These are phyloP conservation scores for Oophaga pumilio DNA, from an alignment of 2,113 vertebrate species.

Conservation along the genomic window DNA sequence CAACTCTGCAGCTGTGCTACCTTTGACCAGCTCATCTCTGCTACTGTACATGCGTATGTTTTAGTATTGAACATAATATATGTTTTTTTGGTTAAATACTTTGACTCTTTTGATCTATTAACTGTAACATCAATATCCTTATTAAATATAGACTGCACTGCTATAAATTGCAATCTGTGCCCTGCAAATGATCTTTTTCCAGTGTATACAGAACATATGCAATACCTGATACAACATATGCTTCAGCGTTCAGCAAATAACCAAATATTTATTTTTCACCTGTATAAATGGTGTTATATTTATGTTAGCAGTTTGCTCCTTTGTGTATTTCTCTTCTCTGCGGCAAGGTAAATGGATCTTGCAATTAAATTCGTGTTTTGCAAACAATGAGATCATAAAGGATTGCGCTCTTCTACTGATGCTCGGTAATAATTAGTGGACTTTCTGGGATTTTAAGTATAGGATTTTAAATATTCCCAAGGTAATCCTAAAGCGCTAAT, in stretches of 20 bases:
- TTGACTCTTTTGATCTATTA: background rate
- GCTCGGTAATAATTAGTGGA: background rate
- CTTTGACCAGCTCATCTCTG: background rate
- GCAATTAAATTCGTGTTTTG: background rate
- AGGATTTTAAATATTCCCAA: background rate
- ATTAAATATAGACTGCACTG: background rate
- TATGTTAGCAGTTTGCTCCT: background rate
- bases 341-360: constrained; percentile 7
- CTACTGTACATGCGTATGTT: too few relatives aligned
- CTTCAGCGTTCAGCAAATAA: too few relatives aligned
- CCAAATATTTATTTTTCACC: background rate
- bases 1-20: background rate
- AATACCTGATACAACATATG: background rate
- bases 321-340: background rate
- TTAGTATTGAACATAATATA: background rate
- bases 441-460: background rate
- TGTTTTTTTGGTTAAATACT: background rate
- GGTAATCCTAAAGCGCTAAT: constrained; percentile 2
- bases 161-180: background rate
- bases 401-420: background rate
- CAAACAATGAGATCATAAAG: background rate
- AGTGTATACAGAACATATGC: background rate
- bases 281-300: background rate
- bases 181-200: background rate
- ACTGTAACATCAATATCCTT: background rate